Base-by-base conservation (phyloP, 1,140 invertebrate species). In the Thereuonema tuberculata region DNA sequence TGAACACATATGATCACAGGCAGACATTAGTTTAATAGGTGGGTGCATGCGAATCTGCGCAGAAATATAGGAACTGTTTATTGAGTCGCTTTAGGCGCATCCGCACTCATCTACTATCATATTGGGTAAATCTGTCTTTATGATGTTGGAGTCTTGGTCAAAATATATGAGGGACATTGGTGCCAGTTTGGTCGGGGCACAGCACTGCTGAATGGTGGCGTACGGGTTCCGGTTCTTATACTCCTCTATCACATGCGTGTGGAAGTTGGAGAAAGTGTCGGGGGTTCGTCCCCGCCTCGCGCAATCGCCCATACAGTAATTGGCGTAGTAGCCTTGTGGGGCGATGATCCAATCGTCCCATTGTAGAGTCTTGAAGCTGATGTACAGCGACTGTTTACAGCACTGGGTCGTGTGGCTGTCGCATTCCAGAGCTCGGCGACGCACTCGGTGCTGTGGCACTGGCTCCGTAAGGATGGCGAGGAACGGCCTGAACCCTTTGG, bases 81-180 rank as follows among this genome's bases (percentile, higher is more conserved):
- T n/a, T n/a, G n/a, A n/a, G n/a, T n/a, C 37, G 23, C 14, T n/a
- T 68, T 68, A 93, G 59, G 89, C 87, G 76, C 93, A 96, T 57
- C 92, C 91, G 75, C 93, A 97, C 77, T 94, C 88, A 73, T 94
- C 89, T 28, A 95, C 89, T 62, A 93, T 87, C 91, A 96, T 96
- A 78, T 93, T 92, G 63, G 92, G 91, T 68, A 97, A 76, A 75
- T 94, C 89, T 65, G 89, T 80, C 73, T 93, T 93, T 70, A 95
- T 89, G 69, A 95, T 90, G 73, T 89, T 92, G 60, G 83, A 82
- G 74, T 90, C 84, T 52, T 86, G 84, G 62, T 89, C 89, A 75
- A 92, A 92, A 75, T 97, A 95, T 66, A 95, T 91, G 65, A 97
- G 78, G 55, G 89, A 91, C 81, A 95, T 87, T 67, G 88, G 82